Percentiles rank a stretch among this genome's conserved stretches.
These are phyloP conservation scores for Carcinoscorpius rotundicauda DNA, from an alignment of 1,140 invertebrate genomes.

Conservation along the genomic window DNA sequence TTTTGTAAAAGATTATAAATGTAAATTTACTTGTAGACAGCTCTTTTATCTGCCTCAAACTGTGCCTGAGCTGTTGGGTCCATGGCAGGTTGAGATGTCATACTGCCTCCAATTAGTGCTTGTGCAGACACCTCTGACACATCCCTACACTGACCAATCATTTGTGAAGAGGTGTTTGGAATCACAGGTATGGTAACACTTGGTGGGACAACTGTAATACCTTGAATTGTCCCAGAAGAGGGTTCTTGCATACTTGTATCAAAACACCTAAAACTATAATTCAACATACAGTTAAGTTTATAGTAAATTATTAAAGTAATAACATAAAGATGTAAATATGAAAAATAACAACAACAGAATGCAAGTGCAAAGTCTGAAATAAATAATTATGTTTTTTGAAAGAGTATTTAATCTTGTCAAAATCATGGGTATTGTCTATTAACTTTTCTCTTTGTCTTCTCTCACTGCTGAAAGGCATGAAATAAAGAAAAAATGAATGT, in stretches of 20 bases:
- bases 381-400: too few relatives aligned
- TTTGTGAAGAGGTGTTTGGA: not conserved
- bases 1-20: not conserved
- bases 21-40: conserved; percentile 58
- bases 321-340: too few relatives aligned
- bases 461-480: too few relatives aligned
- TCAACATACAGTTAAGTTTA: too few relatives aligned
- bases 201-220: not conserved
- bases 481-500: too few relatives aligned
- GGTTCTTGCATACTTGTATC: conserved; percentile 16
- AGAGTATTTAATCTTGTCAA: too few relatives aligned
- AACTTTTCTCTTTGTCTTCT: too few relatives aligned
- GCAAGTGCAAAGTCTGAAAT: too few relatives aligned
- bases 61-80: conserved; percentile 47
- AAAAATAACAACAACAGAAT: too few relatives aligned
- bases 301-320: too few relatives aligned
- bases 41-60: conserved; percentile 73
- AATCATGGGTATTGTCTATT: too few relatives aligned
- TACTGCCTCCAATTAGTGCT: not conserved
- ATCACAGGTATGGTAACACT: conserved; percentile 3
- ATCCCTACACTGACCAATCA: conserved; percentile 8
- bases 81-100: not conserved
- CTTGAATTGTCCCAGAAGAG: conserved; percentile 11
- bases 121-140: not conserved
- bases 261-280: too few relatives aligned